Base-by-base conservation (phyloP, 2,113 vertebrate genomes). In the Onychostoma macrolepis region DNA sequence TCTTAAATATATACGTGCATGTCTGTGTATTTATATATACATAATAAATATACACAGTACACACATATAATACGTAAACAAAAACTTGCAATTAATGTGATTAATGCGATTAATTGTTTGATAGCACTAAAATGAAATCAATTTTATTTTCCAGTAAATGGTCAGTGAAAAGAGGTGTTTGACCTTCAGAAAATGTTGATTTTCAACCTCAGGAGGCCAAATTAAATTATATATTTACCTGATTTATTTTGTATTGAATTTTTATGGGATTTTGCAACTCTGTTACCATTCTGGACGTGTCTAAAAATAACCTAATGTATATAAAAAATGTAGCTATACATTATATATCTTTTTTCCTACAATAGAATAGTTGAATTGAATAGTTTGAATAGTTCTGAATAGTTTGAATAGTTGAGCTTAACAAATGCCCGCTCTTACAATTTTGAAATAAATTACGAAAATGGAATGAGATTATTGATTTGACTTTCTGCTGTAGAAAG, bases 221-320 rank as follows among this genome's bases (percentile, higher is more conserved):
- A 74, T 43, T 12, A 11, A 43, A 74, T n/a, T 41, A 6, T 41
- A 24, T 43, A 43, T 43, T 50, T 4, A n/a, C 36, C 21, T 43
- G 38, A 74, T 74, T 74, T n/a, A 43, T n/a, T 74, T 74, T n/a
- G 38, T n/a, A 74, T 43, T n/a, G 11, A 74, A 41, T 43, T n/a
- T 43, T n/a, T 38, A 72, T 8, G 30, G 17, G 28, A 1, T 74
- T 74, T 74, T 74, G 9, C 21, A 72, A 38, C 9, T 4, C 36
- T 19, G 17, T 71, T 36, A 65, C 0, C 5, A 65, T 65, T 65
- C 26, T 12, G 28, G 63, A 30, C 28, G 2, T 30, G 26, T 67
- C 63, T 67, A 38, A 71, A 38, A 71, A 71, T 9, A 33, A 36
- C 33, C 30, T 36, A 36, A 12, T 63, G 9, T 11, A 26, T 11